These are phyloP conservation scores for Lasiurus cinereus DNA, from an alignment of 2,113 vertebrate genomes.

Conservation along the genomic window DNA sequence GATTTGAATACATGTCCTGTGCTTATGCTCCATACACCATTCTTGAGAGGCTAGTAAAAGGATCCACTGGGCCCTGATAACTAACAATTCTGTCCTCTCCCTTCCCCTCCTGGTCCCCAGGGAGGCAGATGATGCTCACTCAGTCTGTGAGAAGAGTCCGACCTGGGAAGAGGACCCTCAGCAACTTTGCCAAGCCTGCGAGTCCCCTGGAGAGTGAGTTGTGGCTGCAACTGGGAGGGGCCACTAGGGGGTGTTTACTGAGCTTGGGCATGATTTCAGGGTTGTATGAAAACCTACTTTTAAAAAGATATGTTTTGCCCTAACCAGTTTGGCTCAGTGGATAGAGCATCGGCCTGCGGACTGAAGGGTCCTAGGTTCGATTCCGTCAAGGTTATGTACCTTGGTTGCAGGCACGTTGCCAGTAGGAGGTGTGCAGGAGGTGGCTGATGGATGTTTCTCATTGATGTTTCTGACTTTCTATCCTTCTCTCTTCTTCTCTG, in stretches of 20 bases:
- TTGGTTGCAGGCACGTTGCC: too few relatives aligned
- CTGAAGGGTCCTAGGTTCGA: too few relatives aligned
- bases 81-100: background rate
- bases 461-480: too few relatives aligned
- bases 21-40: background rate
- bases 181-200: constrained; percentile 69
- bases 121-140: constrained; percentile 83
- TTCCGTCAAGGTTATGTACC: too few relatives aligned
- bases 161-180: constrained; percentile 81
- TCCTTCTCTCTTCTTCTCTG: too few relatives aligned
- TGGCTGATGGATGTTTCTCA: too few relatives aligned
- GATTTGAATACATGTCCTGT: background rate
- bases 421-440: too few relatives aligned
- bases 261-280: background rate
- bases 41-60: background rate
- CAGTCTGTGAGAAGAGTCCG: constrained; percentile 85
- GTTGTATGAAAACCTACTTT: constrained; percentile 11
- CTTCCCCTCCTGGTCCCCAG: constrained; percentile 56
- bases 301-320: background rate
- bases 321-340: too few relatives aligned
- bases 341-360: too few relatives aligned
- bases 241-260: background rate
- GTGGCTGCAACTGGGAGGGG: background rate
- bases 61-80: background rate
- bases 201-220: constrained; percentile 87